Conservation (phyloP, 1,140 invertebrate genomes). For the Lepidurus apus region DNA sequence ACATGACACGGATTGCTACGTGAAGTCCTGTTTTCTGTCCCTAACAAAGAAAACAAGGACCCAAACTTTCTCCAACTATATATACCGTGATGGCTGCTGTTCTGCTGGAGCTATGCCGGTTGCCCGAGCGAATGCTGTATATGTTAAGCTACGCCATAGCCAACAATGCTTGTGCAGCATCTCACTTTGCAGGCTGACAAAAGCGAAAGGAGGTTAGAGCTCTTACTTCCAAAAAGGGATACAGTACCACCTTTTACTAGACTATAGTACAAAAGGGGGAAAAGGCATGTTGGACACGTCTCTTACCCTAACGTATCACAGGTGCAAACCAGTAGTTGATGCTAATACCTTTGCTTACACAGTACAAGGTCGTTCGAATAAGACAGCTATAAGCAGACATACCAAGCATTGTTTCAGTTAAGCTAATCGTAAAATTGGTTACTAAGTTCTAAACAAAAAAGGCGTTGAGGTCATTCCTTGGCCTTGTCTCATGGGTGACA, state of each 20-base stretch:
- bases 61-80: background rate
- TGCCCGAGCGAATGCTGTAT: no score
- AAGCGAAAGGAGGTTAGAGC: conserved; percentile 10
- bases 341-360: background rate
- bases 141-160: no score
- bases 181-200: conserved; percentile 14
- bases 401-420: background rate
- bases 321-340: background rate
- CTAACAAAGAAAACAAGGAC: background rate
- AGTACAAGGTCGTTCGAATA: background rate
- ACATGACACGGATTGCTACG: background rate
- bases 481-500: background rate
- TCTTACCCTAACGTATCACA: background rate
- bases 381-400: no score
- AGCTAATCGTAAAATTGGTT: background rate
- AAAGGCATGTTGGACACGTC: background rate
- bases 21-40: background rate
- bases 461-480: background rate
- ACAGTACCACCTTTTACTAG: background rate
- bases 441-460: background rate
- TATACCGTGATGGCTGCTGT: background rate
- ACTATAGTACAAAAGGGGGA: background rate
- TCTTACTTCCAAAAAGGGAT: no score
- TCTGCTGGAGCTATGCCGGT: no score
- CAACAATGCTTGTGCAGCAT: background rate